A percentile compares a stretch with the other conserved stretches of the same genome.
Conservation (phyloP, 1,140 invertebrate species). For the Listronotus oregonensis region DNA sequence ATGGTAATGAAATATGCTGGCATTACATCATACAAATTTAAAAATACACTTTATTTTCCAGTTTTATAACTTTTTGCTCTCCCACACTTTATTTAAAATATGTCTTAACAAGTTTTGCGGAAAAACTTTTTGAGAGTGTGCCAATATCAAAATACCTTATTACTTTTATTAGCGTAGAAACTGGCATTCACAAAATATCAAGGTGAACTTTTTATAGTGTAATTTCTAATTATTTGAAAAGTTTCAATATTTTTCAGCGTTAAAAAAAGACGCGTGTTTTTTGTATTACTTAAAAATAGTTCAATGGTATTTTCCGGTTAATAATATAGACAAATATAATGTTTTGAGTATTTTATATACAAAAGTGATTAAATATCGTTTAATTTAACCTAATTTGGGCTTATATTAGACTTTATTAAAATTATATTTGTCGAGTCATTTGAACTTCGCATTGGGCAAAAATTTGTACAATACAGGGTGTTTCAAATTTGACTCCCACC, state of each 20-base stretch:
- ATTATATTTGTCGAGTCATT: too few species aligned
- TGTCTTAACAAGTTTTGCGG: slow-evolving; percentile 2
- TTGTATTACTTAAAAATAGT: background rate
- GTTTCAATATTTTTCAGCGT: background rate
- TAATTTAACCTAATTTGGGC: too few species aligned
- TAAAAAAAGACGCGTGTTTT: background rate
- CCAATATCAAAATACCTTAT: slow-evolving; percentile 15
- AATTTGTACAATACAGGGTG: too few species aligned
- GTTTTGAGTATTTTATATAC: too few species aligned
- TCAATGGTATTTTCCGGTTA: too few species aligned
- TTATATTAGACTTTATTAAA: too few species aligned
- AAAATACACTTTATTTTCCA: slow-evolving; percentile 16
- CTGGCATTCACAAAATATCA: slow-evolving; percentile 8
- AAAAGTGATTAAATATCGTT: too few species aligned
- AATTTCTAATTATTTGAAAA: slow-evolving; percentile 10
- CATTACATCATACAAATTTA: slow-evolving; percentile 20
- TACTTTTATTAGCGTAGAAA: slow-evolving; percentile 6
- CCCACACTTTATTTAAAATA: slow-evolving; percentile 6
- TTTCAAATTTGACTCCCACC: too few species aligned
- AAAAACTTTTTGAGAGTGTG: slow-evolving; percentile 8
- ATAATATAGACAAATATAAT: too few species aligned
- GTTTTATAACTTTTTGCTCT: slow-evolving; percentile 1
- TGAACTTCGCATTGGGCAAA: too few species aligned
- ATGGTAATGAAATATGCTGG: slow-evolving; percentile 16
- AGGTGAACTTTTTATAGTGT: slow-evolving; percentile 17